phyloP scores from a whole-genome alignment of 2,888 invertebrate genomes.

The Calephelis perditalis region DNA sequence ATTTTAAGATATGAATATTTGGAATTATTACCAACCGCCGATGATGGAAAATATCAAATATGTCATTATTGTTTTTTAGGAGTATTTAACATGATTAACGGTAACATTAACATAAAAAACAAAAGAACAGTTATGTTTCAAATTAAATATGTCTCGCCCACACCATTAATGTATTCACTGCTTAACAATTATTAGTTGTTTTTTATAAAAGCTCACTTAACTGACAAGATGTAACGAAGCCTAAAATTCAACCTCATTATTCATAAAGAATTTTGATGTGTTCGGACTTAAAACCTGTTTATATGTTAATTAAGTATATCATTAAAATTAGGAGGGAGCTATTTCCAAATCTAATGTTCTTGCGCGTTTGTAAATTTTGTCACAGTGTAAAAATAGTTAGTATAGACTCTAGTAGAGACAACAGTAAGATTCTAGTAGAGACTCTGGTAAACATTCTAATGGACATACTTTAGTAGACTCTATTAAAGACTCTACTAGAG shows the following conservation, averaged over 20 bases:
- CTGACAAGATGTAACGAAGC: slow-evolving; percentile 62
- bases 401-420: too few species aligned
- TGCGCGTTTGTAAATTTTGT: background rate
- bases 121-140: slow-evolving; percentile 1
- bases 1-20: too few species aligned
- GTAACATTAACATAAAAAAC: background rate
- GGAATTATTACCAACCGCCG: too few species aligned
- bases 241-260: slow-evolving; percentile 65
- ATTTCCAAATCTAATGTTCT: slow-evolving; percentile 36
- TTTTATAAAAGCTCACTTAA: slow-evolving; percentile 48
- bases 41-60: too few species aligned
- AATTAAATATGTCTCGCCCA: slow-evolving; percentile 13
- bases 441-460: too few species aligned
- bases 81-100: background rate
- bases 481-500: too few species aligned
- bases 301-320: slow-evolving; percentile 54
- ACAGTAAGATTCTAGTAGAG: too few species aligned
- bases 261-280: slow-evolving; percentile 62
- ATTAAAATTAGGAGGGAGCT: slow-evolving; percentile 45
- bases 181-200: slow-evolving; percentile 42
- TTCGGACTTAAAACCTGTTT: slow-evolving; percentile 54
- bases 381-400: background rate
- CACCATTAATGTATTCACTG: slow-evolving; percentile 1
- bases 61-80: too few species aligned
- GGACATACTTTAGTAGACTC: too few species aligned